These are phyloP conservation scores for Steromphala cineraria DNA, from an alignment of 2,888 invertebrate genomes.

Conservation along the genomic window DNA sequence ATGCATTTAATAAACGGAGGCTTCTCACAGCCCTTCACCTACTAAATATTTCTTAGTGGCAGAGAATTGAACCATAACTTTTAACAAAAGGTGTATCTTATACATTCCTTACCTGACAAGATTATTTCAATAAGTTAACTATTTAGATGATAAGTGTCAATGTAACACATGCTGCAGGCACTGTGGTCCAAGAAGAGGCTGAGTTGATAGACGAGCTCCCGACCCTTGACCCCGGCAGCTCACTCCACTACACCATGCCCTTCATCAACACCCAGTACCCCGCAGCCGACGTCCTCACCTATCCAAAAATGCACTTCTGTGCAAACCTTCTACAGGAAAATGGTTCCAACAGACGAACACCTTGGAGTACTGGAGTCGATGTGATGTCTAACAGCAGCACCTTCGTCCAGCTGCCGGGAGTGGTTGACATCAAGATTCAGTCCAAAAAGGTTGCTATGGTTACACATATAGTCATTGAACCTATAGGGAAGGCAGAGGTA, in stretches of 20 bases:
- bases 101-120: no score
- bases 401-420: conserved; percentile 74
- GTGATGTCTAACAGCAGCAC: conserved; percentile 65
- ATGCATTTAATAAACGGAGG: no score
- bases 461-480: conserved; percentile 74
- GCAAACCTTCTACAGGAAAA: background rate
- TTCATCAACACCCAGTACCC: conserved; percentile 82
- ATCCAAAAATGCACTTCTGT: conserved; percentile 40
- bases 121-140: background rate
- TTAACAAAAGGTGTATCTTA: no score
- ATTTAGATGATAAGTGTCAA: background rate
- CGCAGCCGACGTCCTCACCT: conserved; percentile 72
- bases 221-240: conserved; percentile 78
- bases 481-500: conserved; percentile 84
- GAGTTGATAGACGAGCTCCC: conserved; percentile 65
- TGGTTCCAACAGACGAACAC: background rate
- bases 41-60: no score
- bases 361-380: conserved; percentile 72
- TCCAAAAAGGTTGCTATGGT: conserved; percentile 73
- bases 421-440: conserved; percentile 76
- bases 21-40: no score
- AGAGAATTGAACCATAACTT: no score
- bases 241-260: conserved; percentile 85
- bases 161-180: conserved; percentile 21
- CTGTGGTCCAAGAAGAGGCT: conserved; percentile 68